phyloP scores from a whole-genome alignment of 2,888 invertebrate species.

The Ophion costatus region DNA sequence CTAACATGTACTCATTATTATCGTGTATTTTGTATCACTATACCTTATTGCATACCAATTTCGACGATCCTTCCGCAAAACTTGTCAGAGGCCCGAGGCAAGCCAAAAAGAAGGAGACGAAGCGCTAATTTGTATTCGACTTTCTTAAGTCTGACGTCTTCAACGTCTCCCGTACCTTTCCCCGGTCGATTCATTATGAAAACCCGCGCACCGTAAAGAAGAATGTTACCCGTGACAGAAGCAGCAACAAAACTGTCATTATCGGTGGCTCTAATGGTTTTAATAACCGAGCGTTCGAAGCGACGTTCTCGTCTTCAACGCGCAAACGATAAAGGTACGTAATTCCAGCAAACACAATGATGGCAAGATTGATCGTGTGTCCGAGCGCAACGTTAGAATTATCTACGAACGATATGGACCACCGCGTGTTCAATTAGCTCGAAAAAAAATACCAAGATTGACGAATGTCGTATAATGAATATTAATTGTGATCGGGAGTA shows the following conservation, averaged over 20 bases:
- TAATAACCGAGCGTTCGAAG: not conserved
- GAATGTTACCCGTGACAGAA: not conserved
- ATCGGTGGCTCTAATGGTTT: conserved; percentile 15
- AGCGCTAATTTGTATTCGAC: not conserved
- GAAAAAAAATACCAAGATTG: not conserved
- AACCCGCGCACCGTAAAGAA: not conserved
- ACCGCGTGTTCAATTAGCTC: not conserved
- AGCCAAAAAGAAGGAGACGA: not conserved
- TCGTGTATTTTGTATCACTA: no score
- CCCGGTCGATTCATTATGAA: not conserved
- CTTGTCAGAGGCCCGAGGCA: not conserved
- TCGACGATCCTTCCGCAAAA: not conserved
- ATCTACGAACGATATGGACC: not conserved
- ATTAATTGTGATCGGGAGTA: conserved; percentile 7
- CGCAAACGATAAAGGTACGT: not conserved
- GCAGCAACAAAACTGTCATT: conserved; percentile 7
- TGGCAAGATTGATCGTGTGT: conserved; percentile 5
- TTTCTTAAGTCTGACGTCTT: not conserved
- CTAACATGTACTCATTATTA: no score
- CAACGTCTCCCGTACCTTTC: not conserved
- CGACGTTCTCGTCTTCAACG: not conserved
- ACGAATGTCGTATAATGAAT: conserved; percentile 25
- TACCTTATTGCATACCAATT: no score
- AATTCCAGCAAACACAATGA: not conserved
- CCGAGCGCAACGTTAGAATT: no score